phyloP scores from a whole-genome alignment of 2,113 vertebrate species.

The Rhea pennata region DNA sequence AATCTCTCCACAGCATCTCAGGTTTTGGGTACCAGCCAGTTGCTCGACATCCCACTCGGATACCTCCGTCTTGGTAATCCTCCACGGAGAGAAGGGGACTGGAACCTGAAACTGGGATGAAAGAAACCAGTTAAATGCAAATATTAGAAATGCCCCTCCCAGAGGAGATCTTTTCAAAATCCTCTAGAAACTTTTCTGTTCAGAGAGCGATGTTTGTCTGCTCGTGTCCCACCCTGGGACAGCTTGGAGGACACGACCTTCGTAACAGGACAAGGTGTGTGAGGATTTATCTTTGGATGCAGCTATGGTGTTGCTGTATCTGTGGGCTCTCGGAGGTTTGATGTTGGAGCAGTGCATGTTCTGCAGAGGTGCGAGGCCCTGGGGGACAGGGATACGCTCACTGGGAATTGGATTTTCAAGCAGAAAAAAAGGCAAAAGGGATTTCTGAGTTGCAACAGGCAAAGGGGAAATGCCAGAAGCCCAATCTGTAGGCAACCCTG shows the following conservation, averaged over 20 bases:
- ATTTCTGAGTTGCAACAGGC: background rate
- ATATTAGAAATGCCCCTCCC: no score
- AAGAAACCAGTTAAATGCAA: no score
- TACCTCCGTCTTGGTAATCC: background rate
- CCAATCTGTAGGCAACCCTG: background rate
- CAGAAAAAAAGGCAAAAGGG: background rate
- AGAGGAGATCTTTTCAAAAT: no score
- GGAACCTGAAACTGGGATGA: slow-evolving; percentile 47
- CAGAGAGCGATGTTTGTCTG: background rate
- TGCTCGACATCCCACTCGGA: slow-evolving; percentile 31
- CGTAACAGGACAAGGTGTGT: no score
- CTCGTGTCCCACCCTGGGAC: background rate
- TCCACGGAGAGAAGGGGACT: slow-evolving; percentile 43
- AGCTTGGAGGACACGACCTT: background rate
- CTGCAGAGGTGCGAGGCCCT: background rate
- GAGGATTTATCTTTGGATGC: no score
- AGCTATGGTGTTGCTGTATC: background rate
- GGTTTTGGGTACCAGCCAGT: slow-evolving; percentile 61
- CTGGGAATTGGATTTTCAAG: background rate
- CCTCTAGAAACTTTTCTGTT: background rate
- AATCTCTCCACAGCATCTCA: slow-evolving; percentile 34
- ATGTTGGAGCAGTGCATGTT: fast-evolving
- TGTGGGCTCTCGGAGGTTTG: background rate
- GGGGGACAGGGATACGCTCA: background rate
- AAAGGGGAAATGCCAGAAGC: fast-evolving